Evolutionary conservation across 2,888 invertebrate species (phyloP).

Genomic region (Pasiphila rectangulata): DNA sequence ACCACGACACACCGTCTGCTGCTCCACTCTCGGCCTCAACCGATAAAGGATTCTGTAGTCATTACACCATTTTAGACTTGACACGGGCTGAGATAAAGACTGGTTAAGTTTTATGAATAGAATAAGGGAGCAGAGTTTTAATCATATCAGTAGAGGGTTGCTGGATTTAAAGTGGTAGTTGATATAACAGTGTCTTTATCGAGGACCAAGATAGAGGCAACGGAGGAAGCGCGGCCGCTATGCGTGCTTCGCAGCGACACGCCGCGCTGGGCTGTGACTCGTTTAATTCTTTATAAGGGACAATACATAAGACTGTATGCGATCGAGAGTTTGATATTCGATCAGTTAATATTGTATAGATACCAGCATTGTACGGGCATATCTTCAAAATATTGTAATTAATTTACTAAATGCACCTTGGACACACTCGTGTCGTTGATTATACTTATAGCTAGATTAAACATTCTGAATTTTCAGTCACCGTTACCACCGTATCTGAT

Average conservation of each 20-base stretch:
- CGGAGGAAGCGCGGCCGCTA: constrained; percentile 33
- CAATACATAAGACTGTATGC: constrained; percentile 62
- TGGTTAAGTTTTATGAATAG: constrained; percentile 66
- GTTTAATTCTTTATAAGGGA: constrained; percentile 52
- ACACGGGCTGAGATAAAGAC: constrained; percentile 64
- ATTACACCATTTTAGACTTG: constrained; percentile 33
- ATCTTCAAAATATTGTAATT: constrained; percentile 37
- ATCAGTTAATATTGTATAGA: constrained; percentile 43
- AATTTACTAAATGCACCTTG: constrained; percentile 46
- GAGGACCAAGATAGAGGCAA: constrained; percentile 61
- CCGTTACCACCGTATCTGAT: constrained; percentile 15
- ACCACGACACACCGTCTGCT: constrained; percentile 79
- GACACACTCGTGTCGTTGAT: constrained; percentile 41
- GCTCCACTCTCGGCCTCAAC: constrained; percentile 60
- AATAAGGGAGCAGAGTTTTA: constrained; percentile 55
- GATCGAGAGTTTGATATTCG: constrained; percentile 43
- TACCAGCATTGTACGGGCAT: constrained; percentile 34
- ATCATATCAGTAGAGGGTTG: constrained; percentile 71
- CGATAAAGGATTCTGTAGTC: constrained; percentile 50
- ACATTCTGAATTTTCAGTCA: constrained; percentile 30
- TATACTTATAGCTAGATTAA: constrained; percentile 30
- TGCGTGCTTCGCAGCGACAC: constrained; percentile 29
- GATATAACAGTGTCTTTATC: constrained; percentile 52
- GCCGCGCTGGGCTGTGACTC: constrained; percentile 53
- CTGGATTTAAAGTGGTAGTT: constrained; percentile 44